phyloP scores from a whole-genome alignment of 2,888 invertebrate genomes.

The Pollenia angustigena region DNA sequence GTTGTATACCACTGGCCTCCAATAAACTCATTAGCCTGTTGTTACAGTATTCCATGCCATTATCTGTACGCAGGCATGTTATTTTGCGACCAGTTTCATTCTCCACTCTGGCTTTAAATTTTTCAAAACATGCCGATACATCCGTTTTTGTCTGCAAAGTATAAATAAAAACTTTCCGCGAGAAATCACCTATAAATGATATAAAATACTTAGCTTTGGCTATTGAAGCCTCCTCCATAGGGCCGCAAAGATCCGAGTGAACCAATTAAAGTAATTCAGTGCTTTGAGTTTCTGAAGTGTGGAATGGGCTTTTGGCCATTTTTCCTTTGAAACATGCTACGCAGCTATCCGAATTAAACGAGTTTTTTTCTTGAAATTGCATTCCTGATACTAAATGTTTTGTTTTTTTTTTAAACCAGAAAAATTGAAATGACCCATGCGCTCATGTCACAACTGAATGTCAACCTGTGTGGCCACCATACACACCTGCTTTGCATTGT shows the following conservation, averaged over 20 bases:
- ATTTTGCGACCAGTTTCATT: slow-evolving; percentile 57
- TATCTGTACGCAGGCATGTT: slow-evolving; percentile 61
- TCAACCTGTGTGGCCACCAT: slow-evolving; percentile 5
- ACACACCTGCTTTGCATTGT: slow-evolving; percentile 9
- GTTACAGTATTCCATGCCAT: slow-evolving; percentile 75
- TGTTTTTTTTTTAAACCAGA: too few relatives aligned
- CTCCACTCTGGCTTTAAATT: slow-evolving; percentile 36
- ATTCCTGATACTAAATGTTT: too few relatives aligned
- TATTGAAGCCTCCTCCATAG: slow-evolving; percentile 46
- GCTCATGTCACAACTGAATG: slow-evolving; percentile 51
- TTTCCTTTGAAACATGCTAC: slow-evolving; percentile 39
- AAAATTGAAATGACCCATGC: slow-evolving; percentile 48
- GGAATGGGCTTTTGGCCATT: slow-evolving; percentile 21
- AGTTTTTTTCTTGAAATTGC: too few relatives aligned
- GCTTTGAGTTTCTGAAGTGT: slow-evolving; percentile 1
- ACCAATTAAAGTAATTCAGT: slow-evolving; percentile 39
- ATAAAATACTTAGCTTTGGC: slow-evolving; percentile 47
- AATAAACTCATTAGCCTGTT: slow-evolving; percentile 54
- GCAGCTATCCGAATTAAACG: not conserved
- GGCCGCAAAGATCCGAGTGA: slow-evolving; percentile 47
- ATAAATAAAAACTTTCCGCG: slow-evolving; percentile 49
- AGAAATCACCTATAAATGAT: slow-evolving; percentile 49
- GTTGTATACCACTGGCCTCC: slow-evolving; percentile 75
- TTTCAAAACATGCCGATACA: slow-evolving; percentile 24
- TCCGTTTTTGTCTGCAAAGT: slow-evolving; percentile 49